phyloP scores from a whole-genome alignment of 1,140 invertebrate species.

The Vollenhovia emeryi region DNA sequence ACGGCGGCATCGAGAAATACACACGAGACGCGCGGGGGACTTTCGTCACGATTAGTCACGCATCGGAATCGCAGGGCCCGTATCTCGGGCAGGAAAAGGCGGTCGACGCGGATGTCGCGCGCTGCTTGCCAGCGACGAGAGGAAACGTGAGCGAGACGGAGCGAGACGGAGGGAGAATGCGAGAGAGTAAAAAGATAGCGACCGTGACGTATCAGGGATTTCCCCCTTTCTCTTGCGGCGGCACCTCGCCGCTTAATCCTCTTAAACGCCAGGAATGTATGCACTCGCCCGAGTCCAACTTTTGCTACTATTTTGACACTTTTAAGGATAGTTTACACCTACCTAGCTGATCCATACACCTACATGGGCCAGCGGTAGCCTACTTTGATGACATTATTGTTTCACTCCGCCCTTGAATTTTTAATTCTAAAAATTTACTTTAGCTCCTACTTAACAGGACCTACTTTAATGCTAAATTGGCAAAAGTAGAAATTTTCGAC shows the following conservation, averaged over 20 bases:
- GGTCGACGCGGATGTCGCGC: conserved; percentile 25
- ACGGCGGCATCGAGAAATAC: conserved; percentile 21
- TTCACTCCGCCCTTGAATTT: too few species aligned
- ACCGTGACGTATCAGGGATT: conserved; percentile 50
- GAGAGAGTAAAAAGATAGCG: neutral
- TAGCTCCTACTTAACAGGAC: too few species aligned
- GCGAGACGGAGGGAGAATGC: neutral
- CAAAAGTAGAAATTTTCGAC: too few species aligned
- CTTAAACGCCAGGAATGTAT: neutral
- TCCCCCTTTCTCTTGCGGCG: conserved; percentile 23
- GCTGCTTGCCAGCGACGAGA: conserved; percentile 29
- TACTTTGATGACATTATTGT: too few species aligned
- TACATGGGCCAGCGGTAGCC: too few species aligned
- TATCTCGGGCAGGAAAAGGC: conserved; percentile 36
- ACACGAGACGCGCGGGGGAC: conserved; percentile 15
- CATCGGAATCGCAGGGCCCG: conserved; percentile 15
- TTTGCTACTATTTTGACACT: too few species aligned
- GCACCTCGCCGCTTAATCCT: conserved; percentile 21
- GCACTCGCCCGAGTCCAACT: too few species aligned
- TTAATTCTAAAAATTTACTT: too few species aligned
- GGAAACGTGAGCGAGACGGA: neutral
- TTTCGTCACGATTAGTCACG: conserved; percentile 56
- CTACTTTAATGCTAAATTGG: too few species aligned
- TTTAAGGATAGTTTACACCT: too few species aligned
- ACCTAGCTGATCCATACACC: too few species aligned